These are phyloP conservation scores for Magallana nippona DNA, from an alignment of 2,888 invertebrate genomes.

Conservation along the genomic window DNA sequence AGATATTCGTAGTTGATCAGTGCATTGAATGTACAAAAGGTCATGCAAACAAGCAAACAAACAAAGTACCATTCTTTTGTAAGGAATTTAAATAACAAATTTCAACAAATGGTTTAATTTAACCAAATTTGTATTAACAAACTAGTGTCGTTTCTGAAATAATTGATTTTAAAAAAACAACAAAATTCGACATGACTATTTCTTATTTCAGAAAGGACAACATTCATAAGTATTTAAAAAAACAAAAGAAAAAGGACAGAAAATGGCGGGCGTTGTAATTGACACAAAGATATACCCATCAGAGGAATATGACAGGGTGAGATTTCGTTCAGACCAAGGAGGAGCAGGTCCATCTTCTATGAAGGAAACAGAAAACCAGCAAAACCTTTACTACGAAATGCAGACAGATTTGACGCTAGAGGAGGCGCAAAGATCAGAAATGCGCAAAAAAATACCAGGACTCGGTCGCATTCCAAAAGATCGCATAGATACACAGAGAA, in stretches of 20 bases:
- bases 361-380: conserved; percentile 17
- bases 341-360: conserved; percentile 22
- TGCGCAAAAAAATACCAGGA: conserved; percentile 66
- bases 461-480: conserved; percentile 58
- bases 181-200: too few relatives aligned
- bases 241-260: too few relatives aligned
- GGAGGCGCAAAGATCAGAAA: conserved; percentile 66
- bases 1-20: too few relatives aligned
- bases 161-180: background rate
- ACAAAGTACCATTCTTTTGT: too few relatives aligned
- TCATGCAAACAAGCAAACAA: too few relatives aligned
- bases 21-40: too few relatives aligned
- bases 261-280: conserved; percentile 44
- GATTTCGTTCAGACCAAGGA: conserved; percentile 6
- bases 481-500: conserved; percentile 37
- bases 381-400: conserved; percentile 20
- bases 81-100: too few relatives aligned
- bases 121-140: too few relatives aligned
- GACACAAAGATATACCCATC: conserved; percentile 44
- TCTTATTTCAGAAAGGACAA: too few relatives aligned
- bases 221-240: too few relatives aligned
- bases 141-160: too few relatives aligned
- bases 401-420: conserved; percentile 58
- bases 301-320: conserved; percentile 21
- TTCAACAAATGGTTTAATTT: too few relatives aligned